phyloP scores from a whole-genome alignment of 2,113 vertebrate species.

The Hippolais icterina region DNA sequence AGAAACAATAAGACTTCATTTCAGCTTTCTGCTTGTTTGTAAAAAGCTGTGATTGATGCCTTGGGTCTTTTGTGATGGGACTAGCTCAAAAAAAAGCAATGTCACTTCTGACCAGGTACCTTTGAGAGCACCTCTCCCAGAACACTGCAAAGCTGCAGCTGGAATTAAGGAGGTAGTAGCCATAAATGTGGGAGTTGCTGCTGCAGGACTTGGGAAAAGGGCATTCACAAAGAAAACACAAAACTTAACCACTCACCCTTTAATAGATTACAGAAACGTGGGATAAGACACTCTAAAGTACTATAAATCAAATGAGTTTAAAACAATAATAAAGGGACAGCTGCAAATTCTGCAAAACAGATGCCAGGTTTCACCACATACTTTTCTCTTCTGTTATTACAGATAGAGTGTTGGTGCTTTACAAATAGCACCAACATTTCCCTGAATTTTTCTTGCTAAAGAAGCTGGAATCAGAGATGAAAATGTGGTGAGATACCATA shows the following conservation, averaged over 20 bases:
- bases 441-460: neutral
- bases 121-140: neutral
- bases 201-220: neutral
- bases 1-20: neutral
- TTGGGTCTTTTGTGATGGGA: neutral
- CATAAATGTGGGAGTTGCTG: neutral
- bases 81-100: neutral
- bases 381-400: neutral
- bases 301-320: neutral
- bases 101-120: neutral
- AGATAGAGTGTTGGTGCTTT: too few species aligned
- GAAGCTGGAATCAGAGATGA: neutral
- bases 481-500: neutral
- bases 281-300: neutral
- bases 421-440: neutral
- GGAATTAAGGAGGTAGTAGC: neutral
- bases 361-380: neutral
- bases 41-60: neutral
- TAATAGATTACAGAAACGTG: rapidly evolving
- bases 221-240: neutral
- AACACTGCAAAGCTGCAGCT: neutral
- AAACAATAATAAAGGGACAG: neutral
- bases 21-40: neutral
- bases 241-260: neutral
- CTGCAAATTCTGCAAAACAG: neutral